Evolutionary conservation across 2,797 vertebrate genomes (phyloP).

Genomic region (Cyprinella venusta): DNA sequence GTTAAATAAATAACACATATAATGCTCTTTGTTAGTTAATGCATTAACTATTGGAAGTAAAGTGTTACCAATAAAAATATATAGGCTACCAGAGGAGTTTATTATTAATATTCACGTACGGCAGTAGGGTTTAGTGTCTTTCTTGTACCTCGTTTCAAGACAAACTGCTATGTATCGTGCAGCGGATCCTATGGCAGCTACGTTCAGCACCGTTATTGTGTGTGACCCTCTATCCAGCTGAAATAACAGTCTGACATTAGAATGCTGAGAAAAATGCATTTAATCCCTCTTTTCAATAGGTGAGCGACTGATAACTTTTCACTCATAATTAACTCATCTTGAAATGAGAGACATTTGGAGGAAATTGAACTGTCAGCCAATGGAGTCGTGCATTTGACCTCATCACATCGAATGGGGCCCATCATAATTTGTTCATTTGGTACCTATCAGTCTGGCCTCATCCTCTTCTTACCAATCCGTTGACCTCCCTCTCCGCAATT

Average conservation of each 20-base stretch:
- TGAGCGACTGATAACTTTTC: conserved; percentile 99
- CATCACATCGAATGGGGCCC: conserved; percentile 99
- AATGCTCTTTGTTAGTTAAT: not conserved
- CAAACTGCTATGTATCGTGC: conserved; percentile 20
- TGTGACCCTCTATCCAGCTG: conserved; percentile 83
- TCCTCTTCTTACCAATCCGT: conserved; percentile 89
- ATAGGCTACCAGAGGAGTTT: not conserved
- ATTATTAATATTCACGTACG: not conserved
- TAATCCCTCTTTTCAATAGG: conserved; percentile 84
- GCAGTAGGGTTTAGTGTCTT: not conserved
- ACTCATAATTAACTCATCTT: conserved; percentile 99
- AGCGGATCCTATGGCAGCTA: conserved; percentile 71
- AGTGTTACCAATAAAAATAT: not conserved
- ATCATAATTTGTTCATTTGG: conserved; percentile 99
- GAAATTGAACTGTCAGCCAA: conserved; percentile 99
- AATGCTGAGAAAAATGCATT: conserved; percentile 88
- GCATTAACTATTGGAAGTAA: not conserved
- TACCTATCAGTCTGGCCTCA: conserved; percentile 98
- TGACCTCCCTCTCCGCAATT: conserved; percentile 96
- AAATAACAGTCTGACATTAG: conserved; percentile 99
- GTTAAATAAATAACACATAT: not conserved
- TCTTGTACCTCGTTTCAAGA: not conserved
- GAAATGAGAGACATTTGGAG: conserved; percentile 99
- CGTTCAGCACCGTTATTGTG: conserved; percentile 79
- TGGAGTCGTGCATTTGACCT: conserved; percentile 99